A percentile compares a stretch with the other conserved stretches of the same genome.
These are phyloP conservation scores for Poliocrania exsul DNA, from an alignment of 2,797 vertebrate species.

Conservation along the genomic window DNA sequence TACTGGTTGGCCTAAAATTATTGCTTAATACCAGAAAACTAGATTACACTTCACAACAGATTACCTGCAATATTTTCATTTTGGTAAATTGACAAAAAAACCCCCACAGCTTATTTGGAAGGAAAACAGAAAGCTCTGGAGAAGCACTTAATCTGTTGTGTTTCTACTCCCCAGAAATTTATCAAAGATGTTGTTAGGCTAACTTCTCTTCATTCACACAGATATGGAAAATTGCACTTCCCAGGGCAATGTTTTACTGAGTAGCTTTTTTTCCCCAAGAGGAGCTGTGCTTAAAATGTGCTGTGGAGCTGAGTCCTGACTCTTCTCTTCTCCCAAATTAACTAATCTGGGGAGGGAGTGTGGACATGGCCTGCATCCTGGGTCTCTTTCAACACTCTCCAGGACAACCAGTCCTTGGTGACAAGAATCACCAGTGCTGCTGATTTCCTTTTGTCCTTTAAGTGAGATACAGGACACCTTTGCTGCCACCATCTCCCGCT, in stretches of 20 bases:
- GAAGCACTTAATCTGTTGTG: neutral
- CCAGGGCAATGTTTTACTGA: accelerated
- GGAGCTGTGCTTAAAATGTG: neutral
- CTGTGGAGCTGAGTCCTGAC: neutral
- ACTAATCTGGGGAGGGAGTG: neutral
- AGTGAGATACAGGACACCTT: neutral
- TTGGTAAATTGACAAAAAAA: neutral
- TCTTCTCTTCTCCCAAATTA: neutral
- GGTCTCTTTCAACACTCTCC: neutral
- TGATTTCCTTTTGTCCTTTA: conserved; percentile 39
- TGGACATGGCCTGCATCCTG: neutral
- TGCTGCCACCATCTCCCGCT: neutral
- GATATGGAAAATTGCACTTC: neutral
- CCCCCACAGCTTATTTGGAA: neutral
- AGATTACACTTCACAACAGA: neutral
- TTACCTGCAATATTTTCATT: neutral
- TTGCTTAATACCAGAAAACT: neutral
- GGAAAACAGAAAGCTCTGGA: neutral
- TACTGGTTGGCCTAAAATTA: neutral
- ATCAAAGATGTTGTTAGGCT: neutral
- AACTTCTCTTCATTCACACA: neutral
- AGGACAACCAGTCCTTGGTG: neutral
- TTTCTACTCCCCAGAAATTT: neutral
- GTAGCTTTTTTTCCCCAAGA: neutral
- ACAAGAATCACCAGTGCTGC: neutral